A percentile compares a stretch with the other conserved stretches of the same genome.
Evolutionary conservation across 2,113 vertebrate species (phyloP).

Genomic region (Hystrix cristata): DNA sequence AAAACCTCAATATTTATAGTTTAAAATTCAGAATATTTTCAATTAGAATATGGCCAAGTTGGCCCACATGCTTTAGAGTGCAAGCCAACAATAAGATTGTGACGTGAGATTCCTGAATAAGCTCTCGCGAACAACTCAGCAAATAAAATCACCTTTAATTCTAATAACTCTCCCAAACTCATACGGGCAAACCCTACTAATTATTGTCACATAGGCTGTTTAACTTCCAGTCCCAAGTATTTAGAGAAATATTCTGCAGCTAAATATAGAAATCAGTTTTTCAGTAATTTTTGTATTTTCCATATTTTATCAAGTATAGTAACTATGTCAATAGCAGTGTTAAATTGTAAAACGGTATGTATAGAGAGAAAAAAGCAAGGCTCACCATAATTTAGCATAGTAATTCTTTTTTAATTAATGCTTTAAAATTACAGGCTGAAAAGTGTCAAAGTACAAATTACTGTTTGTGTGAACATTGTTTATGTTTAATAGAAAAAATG

Average conservation of each 20-base stretch:
- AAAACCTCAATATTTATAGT: not conserved
- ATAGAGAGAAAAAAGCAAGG: not conserved
- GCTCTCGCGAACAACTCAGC: not conserved
- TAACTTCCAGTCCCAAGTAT: not conserved
- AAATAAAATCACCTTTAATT: constrained; percentile 28
- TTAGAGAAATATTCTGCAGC: not conserved
- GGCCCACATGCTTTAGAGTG: not conserved
- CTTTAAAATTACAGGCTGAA: not conserved
- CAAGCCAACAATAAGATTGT: not conserved
- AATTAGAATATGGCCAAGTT: not conserved
- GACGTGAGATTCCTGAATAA: not conserved
- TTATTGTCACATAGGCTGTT: not conserved
- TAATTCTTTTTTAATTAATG: constrained; percentile 28
- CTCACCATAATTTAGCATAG: constrained; percentile 2
- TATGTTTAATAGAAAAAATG: not conserved
- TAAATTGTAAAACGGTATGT: not conserved
- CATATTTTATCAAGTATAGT: not conserved
- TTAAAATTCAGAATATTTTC: constrained; percentile 61
- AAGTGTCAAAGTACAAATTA: not conserved
- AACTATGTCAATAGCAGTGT: not conserved
- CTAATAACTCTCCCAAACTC: constrained; percentile 2
- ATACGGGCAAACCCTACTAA: not conserved
- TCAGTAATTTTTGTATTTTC: not conserved
- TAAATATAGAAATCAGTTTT: not conserved
- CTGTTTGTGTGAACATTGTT: not conserved